These are phyloP conservation scores for Anolis carolinensis DNA, from an alignment of 2,113 vertebrate species.

Conservation along the genomic window DNA sequence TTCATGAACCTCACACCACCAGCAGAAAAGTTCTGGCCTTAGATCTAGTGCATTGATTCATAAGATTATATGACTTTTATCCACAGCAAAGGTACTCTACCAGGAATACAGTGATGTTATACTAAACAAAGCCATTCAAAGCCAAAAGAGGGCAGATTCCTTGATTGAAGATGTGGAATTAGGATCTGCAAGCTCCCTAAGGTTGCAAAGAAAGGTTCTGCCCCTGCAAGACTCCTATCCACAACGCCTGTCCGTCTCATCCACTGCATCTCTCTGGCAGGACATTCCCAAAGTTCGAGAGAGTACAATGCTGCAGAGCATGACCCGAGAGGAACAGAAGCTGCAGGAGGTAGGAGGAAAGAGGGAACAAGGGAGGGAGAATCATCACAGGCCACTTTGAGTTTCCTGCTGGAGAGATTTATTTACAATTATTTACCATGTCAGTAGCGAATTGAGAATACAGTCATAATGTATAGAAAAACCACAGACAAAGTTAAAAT, in stretches of 20 bases:
- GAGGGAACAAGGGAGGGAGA: fast-evolving
- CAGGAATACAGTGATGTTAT: slow-evolving; percentile 93
- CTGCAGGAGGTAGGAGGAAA: slow-evolving; percentile 87
- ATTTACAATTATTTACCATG: too few species aligned
- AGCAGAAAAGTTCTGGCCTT: not conserved
- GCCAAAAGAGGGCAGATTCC: slow-evolving; percentile 83
- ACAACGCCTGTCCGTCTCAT: slow-evolving; percentile 81
- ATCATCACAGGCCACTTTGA: not conserved
- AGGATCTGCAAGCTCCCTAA: slow-evolving; percentile 60
- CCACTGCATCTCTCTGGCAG: slow-evolving; percentile 87
- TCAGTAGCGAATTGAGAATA: too few species aligned
- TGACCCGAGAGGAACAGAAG: slow-evolving; percentile 86
- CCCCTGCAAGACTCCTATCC: slow-evolving; percentile 79
- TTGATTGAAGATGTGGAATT: slow-evolving; percentile 55
- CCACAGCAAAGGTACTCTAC: slow-evolving; percentile 87
- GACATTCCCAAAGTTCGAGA: slow-evolving; percentile 87
- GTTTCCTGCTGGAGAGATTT: too few species aligned
- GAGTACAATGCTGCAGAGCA: slow-evolving; percentile 78
- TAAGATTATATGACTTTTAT: not conserved
- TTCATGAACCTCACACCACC: not conserved
- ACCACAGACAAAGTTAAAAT: too few species aligned
- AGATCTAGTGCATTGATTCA: not conserved
- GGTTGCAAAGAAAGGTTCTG: slow-evolving; percentile 66
- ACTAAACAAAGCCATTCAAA: slow-evolving; percentile 91
- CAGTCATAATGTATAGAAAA: too few species aligned